phyloP scores from a whole-genome alignment of 2,888 invertebrate species.

The Oasisia sp. region DNA sequence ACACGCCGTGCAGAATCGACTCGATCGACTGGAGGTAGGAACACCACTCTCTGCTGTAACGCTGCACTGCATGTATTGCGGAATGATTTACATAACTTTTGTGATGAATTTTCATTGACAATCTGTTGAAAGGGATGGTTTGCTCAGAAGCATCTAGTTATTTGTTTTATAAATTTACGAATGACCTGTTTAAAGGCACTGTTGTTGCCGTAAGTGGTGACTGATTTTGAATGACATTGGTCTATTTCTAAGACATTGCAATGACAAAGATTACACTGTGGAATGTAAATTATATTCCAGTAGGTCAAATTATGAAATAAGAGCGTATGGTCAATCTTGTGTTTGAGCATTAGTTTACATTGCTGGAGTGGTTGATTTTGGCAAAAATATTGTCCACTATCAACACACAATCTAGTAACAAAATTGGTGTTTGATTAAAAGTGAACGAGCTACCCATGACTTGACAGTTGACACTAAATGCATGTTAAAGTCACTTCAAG shows the following conservation, averaged over 20 bases:
- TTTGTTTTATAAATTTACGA: neutral
- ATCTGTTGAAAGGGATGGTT: neutral
- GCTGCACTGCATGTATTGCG: neutral
- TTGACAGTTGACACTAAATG: neutral
- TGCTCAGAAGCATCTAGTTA: neutral
- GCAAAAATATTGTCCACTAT: neutral
- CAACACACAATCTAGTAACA: neutral
- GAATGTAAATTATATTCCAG: neutral
- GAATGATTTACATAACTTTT: neutral
- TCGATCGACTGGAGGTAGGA: conserved; percentile 76
- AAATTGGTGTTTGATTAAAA: neutral
- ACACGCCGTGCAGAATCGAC: conserved; percentile 81
- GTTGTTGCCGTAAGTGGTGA: neutral
- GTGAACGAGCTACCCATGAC: neutral
- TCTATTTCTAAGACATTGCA: neutral
- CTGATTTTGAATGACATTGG: neutral
- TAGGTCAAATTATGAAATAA: neutral
- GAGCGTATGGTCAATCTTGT: neutral
- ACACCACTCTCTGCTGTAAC: neutral
- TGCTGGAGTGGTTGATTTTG: neutral
- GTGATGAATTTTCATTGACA: neutral
- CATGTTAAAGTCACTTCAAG: neutral
- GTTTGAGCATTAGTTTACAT: neutral
- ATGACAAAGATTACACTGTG: neutral
- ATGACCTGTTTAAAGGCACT: neutral